These are phyloP conservation scores for Brachyistius frenatus DNA, from an alignment of 2,113 vertebrate genomes.

Conservation along the genomic window DNA sequence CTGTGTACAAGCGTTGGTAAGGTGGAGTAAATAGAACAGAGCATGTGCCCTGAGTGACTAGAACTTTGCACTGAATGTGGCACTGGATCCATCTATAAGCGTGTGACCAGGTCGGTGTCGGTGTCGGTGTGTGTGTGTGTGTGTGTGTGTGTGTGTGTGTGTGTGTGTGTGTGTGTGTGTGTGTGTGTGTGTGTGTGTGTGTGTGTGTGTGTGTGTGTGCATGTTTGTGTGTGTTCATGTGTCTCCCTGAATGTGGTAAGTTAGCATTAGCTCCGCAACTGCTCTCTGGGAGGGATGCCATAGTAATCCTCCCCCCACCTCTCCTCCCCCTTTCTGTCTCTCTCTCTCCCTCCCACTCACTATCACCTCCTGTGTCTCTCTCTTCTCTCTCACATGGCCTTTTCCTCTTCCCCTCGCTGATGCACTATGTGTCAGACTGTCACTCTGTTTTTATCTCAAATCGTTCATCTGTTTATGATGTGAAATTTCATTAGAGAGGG, in stretches of 20 bases:
- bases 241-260: slow-evolving; percentile 53
- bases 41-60: slow-evolving; percentile 52
- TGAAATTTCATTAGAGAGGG: background rate
- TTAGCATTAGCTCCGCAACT: slow-evolving; percentile 53
- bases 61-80: slow-evolving; percentile 47
- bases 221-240: slow-evolving; percentile 16
- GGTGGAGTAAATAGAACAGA: slow-evolving; percentile 36
- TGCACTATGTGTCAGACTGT: slow-evolving; percentile 11
- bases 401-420: background rate
- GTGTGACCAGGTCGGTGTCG: slow-evolving; percentile 42
- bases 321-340: slow-evolving; percentile 27
- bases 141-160: slow-evolving; percentile 3
- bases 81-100: slow-evolving; percentile 53
- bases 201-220: slow-evolving; percentile 3
- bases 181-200: slow-evolving; percentile 32
- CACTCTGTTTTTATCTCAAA: slow-evolving; percentile 14
- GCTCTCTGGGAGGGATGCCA: slow-evolving; percentile 66
- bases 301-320: slow-evolving; percentile 59
- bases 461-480: background rate
- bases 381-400: slow-evolving; percentile 31
- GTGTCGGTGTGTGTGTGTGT: background rate
- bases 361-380: slow-evolving; percentile 18
- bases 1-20: slow-evolving; percentile 12
- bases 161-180: slow-evolving; percentile 33
- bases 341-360: slow-evolving; percentile 12